A percentile compares a stretch with the other conserved stretches of the same genome.
Evolutionary conservation across 2,113 vertebrate genomes (phyloP).

Genomic region (Hymenochirus boettgeri): DNA sequence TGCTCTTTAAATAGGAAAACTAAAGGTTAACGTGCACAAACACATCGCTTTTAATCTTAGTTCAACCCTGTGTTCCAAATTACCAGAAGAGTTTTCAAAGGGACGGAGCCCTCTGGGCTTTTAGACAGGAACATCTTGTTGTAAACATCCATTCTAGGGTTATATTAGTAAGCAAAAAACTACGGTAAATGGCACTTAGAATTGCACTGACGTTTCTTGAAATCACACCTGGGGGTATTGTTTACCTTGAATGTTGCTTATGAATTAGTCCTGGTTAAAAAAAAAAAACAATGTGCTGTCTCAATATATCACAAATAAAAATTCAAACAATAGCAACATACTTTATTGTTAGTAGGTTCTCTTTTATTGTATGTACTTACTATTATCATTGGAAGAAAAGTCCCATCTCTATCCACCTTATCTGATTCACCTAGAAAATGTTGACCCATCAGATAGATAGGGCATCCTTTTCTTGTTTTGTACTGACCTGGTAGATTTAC

Average conservation of each 20-base stretch:
- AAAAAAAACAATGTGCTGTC: too few relatives aligned
- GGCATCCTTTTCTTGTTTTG: too few relatives aligned
- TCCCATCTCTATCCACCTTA: too few relatives aligned
- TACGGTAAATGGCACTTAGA: not conserved
- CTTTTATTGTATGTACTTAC: too few relatives aligned
- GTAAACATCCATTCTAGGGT: conserved; percentile 29
- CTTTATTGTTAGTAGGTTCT: too few relatives aligned
- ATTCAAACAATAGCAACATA: too few relatives aligned
- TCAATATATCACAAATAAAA: too few relatives aligned
- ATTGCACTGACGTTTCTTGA: not conserved
- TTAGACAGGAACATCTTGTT: conserved; percentile 28
- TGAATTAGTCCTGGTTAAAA: not conserved
- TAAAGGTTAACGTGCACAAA: conserved; percentile 24
- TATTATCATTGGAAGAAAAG: too few relatives aligned
- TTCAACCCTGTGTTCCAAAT: conserved; percentile 22
- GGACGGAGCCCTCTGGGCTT: conserved; percentile 32
- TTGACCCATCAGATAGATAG: too few relatives aligned
- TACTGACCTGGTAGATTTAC: too few relatives aligned
- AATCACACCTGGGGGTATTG: not conserved
- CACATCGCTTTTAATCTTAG: conserved; percentile 23
- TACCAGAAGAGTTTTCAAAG: conserved; percentile 28
- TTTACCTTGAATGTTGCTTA: not conserved
- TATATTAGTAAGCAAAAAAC: conserved; percentile 13
- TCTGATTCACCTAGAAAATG: too few relatives aligned
- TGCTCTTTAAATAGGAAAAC: conserved; percentile 2